Evolutionary conservation across 2,113 vertebrate species (phyloP).

Genomic region (Erythrocercus mccallii): DNA sequence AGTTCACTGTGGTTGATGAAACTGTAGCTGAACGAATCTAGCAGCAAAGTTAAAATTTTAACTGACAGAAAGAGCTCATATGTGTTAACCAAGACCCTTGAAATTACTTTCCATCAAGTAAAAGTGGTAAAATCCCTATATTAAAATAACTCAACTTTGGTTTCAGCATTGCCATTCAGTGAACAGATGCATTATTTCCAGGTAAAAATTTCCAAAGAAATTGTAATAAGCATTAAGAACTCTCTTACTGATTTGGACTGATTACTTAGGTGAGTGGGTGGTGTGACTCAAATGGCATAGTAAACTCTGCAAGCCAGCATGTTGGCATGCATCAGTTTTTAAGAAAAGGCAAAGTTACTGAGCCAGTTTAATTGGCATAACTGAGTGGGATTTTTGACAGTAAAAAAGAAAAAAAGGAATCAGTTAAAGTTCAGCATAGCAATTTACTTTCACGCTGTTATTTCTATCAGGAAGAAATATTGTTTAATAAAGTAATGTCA

Average conservation of each 20-base stretch:
- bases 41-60: not conserved
- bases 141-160: not conserved
- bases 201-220: not conserved
- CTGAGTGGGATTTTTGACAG: not conserved
- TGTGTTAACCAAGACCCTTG: not conserved
- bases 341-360: not conserved
- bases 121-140: not conserved
- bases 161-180: not conserved
- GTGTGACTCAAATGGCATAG: not conserved
- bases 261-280: not conserved
- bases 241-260: not conserved
- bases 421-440: not conserved
- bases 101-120: not conserved
- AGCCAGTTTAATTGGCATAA: not conserved
- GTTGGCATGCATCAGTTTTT: not conserved
- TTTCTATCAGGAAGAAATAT: not conserved
- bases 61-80: not conserved
- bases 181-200: not conserved
- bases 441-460: not conserved
- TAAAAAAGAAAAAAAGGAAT: not conserved
- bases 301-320: not conserved
- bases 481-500: not conserved
- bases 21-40: not conserved
- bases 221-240: not conserved
- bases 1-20: not conserved